Percentiles rank a stretch among this genome's conserved stretches.
Evolutionary conservation across 1,140 invertebrate species (phyloP).

Genomic region (Calephelis nemesis): DNA sequence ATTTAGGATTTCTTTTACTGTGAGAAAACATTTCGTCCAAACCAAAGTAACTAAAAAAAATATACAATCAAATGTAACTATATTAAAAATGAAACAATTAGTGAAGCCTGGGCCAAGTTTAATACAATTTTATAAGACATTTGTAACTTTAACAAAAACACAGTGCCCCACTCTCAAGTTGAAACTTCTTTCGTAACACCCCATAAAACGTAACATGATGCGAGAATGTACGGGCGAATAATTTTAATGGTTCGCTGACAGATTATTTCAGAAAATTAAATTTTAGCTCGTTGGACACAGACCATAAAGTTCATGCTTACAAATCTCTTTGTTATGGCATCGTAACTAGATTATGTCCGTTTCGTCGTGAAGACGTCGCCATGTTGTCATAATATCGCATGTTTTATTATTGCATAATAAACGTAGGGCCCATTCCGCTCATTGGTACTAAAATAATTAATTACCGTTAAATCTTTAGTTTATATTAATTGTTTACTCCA

Average conservation of each 20-base stretch:
- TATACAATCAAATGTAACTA: too few species aligned
- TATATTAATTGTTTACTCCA: slow-evolving; percentile 8
- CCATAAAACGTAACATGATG: slow-evolving; percentile 49
- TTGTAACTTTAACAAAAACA: background rate
- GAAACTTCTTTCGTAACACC: slow-evolving; percentile 43
- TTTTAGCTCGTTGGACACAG: slow-evolving; percentile 78
- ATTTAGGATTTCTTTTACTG: too few species aligned
- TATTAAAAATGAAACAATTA: too few species aligned
- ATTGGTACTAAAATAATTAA: slow-evolving; percentile 50
- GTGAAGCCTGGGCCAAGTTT: too few species aligned
- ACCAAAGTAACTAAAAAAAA: too few species aligned
- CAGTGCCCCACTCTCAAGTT: slow-evolving; percentile 28
- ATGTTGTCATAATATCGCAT: slow-evolving; percentile 67
- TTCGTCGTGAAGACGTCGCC: slow-evolving; percentile 65
- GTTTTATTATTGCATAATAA: slow-evolving; percentile 74
- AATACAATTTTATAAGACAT: background rate
- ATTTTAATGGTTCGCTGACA: slow-evolving; percentile 73
- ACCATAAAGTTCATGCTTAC: slow-evolving; percentile 77
- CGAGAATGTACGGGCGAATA: slow-evolving; percentile 60
- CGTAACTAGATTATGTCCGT: slow-evolving; percentile 77
- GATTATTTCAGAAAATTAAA: slow-evolving; percentile 79
- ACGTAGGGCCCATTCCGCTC: slow-evolving; percentile 38
- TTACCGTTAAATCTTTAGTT: slow-evolving; percentile 5
- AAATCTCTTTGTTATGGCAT: slow-evolving; percentile 79
- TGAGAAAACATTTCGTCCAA: too few species aligned